Conservation (phyloP, 2,113 vertebrate species). For the Lepisosteus osseus region DNA sequence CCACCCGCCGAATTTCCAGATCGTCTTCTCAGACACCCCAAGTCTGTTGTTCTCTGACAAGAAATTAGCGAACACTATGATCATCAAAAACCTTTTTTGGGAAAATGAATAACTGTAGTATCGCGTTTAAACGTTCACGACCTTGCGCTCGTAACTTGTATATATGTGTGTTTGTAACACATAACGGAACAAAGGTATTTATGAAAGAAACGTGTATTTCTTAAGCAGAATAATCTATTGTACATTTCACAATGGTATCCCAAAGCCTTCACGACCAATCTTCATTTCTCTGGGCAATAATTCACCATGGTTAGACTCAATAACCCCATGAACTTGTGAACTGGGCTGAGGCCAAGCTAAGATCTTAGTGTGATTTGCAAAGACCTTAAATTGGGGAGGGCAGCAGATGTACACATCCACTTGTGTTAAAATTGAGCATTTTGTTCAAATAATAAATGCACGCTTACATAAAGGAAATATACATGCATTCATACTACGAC, state of each 20-base stretch:
- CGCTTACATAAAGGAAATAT: too few relatives aligned
- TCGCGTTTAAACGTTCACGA: too few relatives aligned
- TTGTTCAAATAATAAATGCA: not conserved
- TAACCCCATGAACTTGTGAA: constrained; percentile 67
- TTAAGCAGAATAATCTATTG: constrained; percentile 39
- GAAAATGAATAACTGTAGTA: too few relatives aligned
- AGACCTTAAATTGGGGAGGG: constrained; percentile 53
- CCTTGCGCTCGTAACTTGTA: too few relatives aligned
- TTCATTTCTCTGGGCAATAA: constrained; percentile 61
- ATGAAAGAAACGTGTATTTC: constrained; percentile 34
- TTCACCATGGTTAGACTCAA: constrained; percentile 62
- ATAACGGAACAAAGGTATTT: constrained; percentile 29
- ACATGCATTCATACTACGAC: too few relatives aligned
- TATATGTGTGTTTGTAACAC: too few relatives aligned
- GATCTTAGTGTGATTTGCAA: constrained; percentile 66
- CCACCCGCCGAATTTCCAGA: too few relatives aligned
- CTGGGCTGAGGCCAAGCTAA: constrained; percentile 46
- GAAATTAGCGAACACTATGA: too few relatives aligned
- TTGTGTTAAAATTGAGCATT: constrained; percentile 53
- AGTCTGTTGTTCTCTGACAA: too few relatives aligned
- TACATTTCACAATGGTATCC: constrained; percentile 30
- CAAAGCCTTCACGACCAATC: constrained; percentile 45
- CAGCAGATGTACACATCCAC: constrained; percentile 55
- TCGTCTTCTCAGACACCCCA: too few relatives aligned
- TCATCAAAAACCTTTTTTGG: too few relatives aligned